Evolutionary conservation across 1,140 invertebrate genomes (phyloP), one percentile per base, ranked within the genome.

Genomic region (Dendroctonus ponderosae): DNA sequence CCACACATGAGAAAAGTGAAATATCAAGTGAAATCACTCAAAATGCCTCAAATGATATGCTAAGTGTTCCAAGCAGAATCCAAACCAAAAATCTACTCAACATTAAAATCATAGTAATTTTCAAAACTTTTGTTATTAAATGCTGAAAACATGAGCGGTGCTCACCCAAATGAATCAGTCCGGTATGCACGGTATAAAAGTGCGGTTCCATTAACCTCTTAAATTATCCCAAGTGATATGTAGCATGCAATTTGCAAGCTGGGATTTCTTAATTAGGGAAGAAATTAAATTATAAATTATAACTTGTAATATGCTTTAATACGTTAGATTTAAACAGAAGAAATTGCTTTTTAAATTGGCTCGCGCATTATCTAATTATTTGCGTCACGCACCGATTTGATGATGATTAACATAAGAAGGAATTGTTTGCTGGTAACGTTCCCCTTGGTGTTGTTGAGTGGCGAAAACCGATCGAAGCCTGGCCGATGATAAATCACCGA

Each of bases 401-500:
- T 46, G 44, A 46, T 46, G 44, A 46, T 46, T 46, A 46, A 46
- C 44, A 11, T 46, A 46, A 26, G 26, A 26, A 26, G 26, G 26
- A 26, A 26, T 26, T 26, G 26, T 26, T 26, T 26, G 26, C 26
- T 26, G 26, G 26, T 3, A 26, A 26, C 1, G 26, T 26, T 26
- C 26, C 26, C 26, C 26, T 26, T 26, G 26, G 26, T 26, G 26
- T 26, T 26, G 3, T 26, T 26, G 26, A 26, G 26, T 26, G 26
- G 26, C 26, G 26, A 26, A 3, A 26, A 26, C 26, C 3, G 26
- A 26, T 26, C 26, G 26, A 26, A 1, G 26, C 26, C 26, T 26
- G 26, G 5, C 8, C 40, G 59, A 70, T 62, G 72, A 75, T 75
- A 72, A 75, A 75, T 75, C 74, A 75, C 49, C 39, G 53, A 46